These are phyloP conservation scores for Meliscaeva auricollis DNA, from an alignment of 2,888 invertebrate genomes.

Conservation along the genomic window DNA sequence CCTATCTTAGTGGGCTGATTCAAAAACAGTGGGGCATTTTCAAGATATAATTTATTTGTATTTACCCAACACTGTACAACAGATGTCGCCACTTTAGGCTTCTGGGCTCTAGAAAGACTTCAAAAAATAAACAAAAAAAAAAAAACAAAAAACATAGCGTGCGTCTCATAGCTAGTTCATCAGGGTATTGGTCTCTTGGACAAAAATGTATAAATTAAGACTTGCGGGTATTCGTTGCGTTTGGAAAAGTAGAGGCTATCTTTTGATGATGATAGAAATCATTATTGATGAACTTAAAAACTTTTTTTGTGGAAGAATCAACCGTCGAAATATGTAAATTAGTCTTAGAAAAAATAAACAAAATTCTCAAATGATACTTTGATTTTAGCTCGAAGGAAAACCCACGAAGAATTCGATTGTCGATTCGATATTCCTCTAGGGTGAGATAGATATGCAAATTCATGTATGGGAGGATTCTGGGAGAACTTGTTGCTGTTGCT, in stretches of 20 bases:
- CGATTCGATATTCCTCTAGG: constrained; percentile 18
- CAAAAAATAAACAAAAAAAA: background rate
- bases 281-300: constrained; percentile 28
- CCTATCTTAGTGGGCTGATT: constrained; percentile 52
- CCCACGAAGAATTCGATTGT: constrained; percentile 4
- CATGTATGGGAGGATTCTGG: constrained; percentile 10
- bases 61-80: constrained; percentile 61
- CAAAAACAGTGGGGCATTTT: constrained; percentile 50
- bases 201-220: constrained; percentile 70
- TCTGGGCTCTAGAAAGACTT: constrained; percentile 33
- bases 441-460: constrained; percentile 61
- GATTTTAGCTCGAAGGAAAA: background rate
- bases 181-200: constrained; percentile 15
- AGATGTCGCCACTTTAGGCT: constrained; percentile 71
- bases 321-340: constrained; percentile 55
- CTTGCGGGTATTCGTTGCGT: constrained; percentile 11
- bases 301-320: background rate
- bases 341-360: constrained; percentile 32
- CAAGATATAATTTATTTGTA: constrained; percentile 50
- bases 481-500: constrained; percentile 41
- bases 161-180: constrained; percentile 55
- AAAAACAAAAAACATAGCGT: background rate
- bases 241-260: no score
- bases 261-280: constrained; percentile 47
- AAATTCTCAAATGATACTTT: constrained; percentile 15